Evolutionary conservation across 2,797 vertebrate genomes (phyloP), one percentile per base, ranked within the genome.

Genomic region (Steatocranus sp.): DNA sequence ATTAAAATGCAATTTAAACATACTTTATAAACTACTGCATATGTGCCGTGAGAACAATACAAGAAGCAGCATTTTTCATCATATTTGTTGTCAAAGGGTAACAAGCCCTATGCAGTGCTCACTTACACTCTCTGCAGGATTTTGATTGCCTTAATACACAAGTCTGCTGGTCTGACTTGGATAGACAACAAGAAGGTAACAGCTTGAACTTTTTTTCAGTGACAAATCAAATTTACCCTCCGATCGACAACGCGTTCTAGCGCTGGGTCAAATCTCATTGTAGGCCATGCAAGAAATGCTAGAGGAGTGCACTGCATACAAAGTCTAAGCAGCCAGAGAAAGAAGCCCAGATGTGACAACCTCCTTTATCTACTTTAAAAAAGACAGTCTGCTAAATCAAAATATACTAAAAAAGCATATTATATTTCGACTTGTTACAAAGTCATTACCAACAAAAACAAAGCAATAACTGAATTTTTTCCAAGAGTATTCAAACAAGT

Each of bases 161-260:
- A 27, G 41, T 70, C 66, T 48, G 43, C 68, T 73, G 25, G 25
- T 48, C 43, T 73, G 76, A 78, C 56, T 66, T 27, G 38, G 30
- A 81, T 10, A 77, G 38, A 81, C 68, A 83, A 79, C 34, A 84
- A 76, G 66, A 82, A 63, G 75, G 80, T 80, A 85, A 75, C 83
- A 88, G 83, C 78, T 83, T 88, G 58, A 87, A 81, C 79, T 61
- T 80, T 84, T 89, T 80, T 81, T 38, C 68, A 51, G 75, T 38
- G 18, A 11, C 61, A 73, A 66, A 75, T 89, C 63, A 58, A 51
- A 83, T 87, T 80, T 49, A 51, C 50, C 58, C 73, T 25, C 36
- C 5, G 30, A 30, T 15, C 25, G 15, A 73, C 68, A 73, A 48
- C 17, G 1, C 10, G 25, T 61, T 50, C 41, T 49, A 73, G 6